A percentile compares a stretch with the other conserved stretches of the same genome.
These are phyloP conservation scores for Acrocephalus arundinaceus DNA, from an alignment of 2,113 vertebrate species.

Conservation along the genomic window DNA sequence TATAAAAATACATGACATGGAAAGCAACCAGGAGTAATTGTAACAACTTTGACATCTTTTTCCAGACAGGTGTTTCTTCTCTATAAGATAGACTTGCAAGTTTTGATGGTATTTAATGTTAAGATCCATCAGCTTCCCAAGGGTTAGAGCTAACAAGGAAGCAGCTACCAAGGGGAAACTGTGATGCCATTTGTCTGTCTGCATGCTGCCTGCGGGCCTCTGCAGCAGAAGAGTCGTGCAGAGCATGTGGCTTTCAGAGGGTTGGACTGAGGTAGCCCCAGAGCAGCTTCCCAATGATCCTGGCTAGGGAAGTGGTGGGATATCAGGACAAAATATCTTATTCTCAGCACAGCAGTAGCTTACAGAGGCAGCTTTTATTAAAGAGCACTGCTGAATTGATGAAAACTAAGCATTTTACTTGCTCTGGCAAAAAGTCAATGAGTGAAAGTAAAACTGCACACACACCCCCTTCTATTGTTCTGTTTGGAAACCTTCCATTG, in stretches of 20 bases:
- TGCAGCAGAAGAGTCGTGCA: not conserved
- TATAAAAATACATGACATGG: not conserved
- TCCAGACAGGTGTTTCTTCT: not conserved
- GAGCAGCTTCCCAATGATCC: not conserved
- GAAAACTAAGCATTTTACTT: conserved; percentile 14
- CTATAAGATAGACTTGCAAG: not conserved
- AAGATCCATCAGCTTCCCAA: not conserved
- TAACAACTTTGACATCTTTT: not conserved
- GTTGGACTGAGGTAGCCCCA: not conserved
- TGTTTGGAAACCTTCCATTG: conserved; percentile 47
- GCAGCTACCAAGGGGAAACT: not conserved
- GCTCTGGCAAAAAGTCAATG: conserved; percentile 52
- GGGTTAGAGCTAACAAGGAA: not conserved
- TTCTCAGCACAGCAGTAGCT: not conserved
- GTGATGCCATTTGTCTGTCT: not conserved
- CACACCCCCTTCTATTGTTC: conserved; percentile 26
- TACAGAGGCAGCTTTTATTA: not conserved
- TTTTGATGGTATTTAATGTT: not conserved
- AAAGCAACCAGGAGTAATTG: not conserved
- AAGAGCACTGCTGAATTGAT: not conserved
- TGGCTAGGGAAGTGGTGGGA: not conserved
- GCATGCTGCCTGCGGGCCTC: not conserved
- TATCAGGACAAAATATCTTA: not conserved
- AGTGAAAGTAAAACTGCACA: conserved; percentile 42
- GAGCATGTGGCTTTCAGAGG: not conserved